Base-by-base conservation (phyloP, 2,888 invertebrate species). In the Lissocephala sabroskyi region DNA sequence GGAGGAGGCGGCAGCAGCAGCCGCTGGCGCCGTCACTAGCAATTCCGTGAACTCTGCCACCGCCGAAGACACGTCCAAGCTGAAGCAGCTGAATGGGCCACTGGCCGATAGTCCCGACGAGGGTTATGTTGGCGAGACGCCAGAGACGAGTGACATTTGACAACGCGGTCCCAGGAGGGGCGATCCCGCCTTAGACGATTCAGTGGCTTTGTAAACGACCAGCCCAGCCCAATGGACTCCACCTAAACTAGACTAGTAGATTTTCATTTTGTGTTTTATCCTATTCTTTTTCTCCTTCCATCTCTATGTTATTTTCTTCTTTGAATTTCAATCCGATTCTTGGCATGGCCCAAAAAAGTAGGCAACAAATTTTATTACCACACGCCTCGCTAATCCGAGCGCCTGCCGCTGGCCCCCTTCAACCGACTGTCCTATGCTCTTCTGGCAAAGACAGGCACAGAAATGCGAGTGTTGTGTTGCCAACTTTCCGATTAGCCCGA, bases 61-160 rank as follows among this genome's bases (percentile, higher is more conserved):
- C 10, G 59, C 74, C 29, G 71, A 87, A 85, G 45, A 62, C 18
- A 39, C 64, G 13, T 61, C 84, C 84, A 64, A 87, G 85, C 66
- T 88, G 85, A 79, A 86, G 61, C 84, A 85, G 57, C 65, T 85
- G 43, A 80, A 81, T 30, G 84, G 84, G 40, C 86, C 86, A n/a
- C 65, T 87, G 68, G 91, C 92, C 13, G 94, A 94, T 77, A 94
- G 93, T 84, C 93, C 94, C 29, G 94, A 94, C 81, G 94, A 94
- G 84, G 94, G 94, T 13, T 94, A 94, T 83, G 94, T 93, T 45
- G 94, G 94, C 30, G 94, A 94, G 65, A 87, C 85, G 19, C 86
- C 85, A 41, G 88, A 88, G 77, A 88, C 89, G 53, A 88, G 89
- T 74, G 91, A 91, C 79, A 91, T 90, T 85, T 91, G 90, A 90